A percentile compares a stretch with the other conserved stretches of the same genome.
phyloP scores from a whole-genome alignment of 2,888 invertebrate genomes.

The Micropterix aruncella region DNA sequence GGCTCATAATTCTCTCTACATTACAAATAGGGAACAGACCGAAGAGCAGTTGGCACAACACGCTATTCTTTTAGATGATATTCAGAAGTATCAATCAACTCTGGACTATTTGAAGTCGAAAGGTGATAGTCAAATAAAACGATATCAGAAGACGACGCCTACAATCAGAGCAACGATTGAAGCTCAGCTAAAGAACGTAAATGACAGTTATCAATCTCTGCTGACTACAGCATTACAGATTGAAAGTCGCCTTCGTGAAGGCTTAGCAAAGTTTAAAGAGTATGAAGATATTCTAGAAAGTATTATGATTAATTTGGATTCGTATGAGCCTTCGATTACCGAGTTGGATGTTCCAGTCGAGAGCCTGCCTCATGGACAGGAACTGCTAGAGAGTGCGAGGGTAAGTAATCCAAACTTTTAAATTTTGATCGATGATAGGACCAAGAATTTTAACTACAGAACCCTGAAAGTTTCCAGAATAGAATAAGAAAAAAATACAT shows the following conservation, averaged over 20 bases:
- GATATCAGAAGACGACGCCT: constrained; percentile 60
- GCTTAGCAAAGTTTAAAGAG: constrained; percentile 82
- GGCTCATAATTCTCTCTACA: constrained; percentile 90
- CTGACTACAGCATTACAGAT: constrained; percentile 84
- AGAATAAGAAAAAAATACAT: too few species aligned
- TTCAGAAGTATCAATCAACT: constrained; percentile 68
- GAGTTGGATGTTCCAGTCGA: constrained; percentile 64
- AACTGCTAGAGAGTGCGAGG: constrained; percentile 61
- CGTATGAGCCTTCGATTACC: constrained; percentile 64
- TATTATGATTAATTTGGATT: constrained; percentile 68
- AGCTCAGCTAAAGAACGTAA: constrained; percentile 77
- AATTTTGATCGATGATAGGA: too few species aligned
- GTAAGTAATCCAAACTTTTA: too few species aligned
- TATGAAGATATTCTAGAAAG: constrained; percentile 83
- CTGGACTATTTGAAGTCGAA: constrained; percentile 72
- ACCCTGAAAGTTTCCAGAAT: too few species aligned
- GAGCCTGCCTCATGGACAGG: constrained; percentile 57
- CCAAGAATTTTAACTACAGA: too few species aligned
- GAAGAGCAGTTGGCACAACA: constrained; percentile 86
- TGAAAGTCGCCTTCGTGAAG: constrained; percentile 74
- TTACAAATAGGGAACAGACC: constrained; percentile 82
- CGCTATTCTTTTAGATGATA: constrained; percentile 56
- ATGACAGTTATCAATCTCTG: constrained; percentile 84
- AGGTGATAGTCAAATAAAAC: constrained; percentile 71
- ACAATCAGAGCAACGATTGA: constrained; percentile 65